Percentiles rank a stretch among this genome's conserved stretches.
Conservation (phyloP, 2,113 vertebrate genomes). For the Manacus vitellinus region DNA sequence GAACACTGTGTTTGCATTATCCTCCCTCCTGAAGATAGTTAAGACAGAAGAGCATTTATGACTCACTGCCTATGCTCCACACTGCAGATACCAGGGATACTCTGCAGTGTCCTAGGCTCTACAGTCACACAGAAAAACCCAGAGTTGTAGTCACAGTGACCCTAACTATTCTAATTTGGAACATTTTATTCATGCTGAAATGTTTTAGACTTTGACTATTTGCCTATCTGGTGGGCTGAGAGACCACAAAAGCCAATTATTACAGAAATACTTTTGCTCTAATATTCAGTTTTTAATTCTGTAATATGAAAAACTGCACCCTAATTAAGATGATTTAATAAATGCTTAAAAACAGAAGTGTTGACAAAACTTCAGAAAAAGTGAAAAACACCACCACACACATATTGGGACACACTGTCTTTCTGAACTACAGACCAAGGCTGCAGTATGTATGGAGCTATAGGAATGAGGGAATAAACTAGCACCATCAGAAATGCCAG, state of each 20-base stretch:
- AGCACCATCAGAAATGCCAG: background rate
- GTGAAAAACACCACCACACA: background rate
- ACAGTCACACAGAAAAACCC: background rate
- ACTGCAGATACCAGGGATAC: background rate
- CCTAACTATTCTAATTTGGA: background rate
- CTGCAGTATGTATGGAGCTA: background rate
- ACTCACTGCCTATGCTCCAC: background rate
- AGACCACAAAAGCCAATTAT: background rate
- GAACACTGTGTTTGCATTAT: background rate
- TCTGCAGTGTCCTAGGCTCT: conserved; percentile 7
- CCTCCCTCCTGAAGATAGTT: background rate
- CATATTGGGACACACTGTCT: background rate
- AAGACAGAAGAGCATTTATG: background rate
- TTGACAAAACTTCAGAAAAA: conserved; percentile 6
- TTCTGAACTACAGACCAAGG: background rate
- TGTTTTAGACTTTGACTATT: background rate
- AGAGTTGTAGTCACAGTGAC: background rate
- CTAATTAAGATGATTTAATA: background rate
- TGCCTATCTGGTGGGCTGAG: background rate
- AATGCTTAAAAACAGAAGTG: conserved; percentile 36
- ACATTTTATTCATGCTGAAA: background rate
- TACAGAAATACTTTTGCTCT: background rate
- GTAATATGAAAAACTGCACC: background rate
- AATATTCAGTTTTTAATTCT: background rate
- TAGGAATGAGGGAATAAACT: background rate